Base-by-base conservation (phyloP, 1,140 invertebrate genomes). In the Mizuhopecten yessoensis region DNA sequence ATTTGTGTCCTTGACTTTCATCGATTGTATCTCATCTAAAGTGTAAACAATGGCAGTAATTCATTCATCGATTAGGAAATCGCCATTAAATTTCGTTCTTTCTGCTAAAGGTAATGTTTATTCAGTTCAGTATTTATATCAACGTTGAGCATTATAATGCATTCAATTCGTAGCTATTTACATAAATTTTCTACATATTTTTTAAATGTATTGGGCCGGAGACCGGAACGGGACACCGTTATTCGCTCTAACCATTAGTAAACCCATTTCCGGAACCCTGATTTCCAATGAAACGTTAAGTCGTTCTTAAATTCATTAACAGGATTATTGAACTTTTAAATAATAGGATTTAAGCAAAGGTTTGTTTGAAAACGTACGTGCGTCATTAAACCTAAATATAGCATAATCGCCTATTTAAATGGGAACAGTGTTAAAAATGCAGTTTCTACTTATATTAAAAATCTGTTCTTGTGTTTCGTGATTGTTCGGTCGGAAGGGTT, bases 91-190 rank as follows among this genome's bases (percentile, higher is more conserved):
- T 39, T 39, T 39, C 36, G 29, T 75, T 49, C 20, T 49, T 49
- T 75, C 57, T 17, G n/a, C n/a, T 29, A 75, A 75, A 75, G 57
- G 29, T 75, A 75, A 17, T 75, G 57, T 75, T 75, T 75, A 75
- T 75, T 75, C 57, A 75, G 29, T 75, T 75, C 57, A 75, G 29
- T n/a, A 29, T 29, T 75, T 75, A 7, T 29, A 23, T 75, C 57
- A 17, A 75, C 57, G 57, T 75, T 75, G n/a, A 75, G 11, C 57
- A 75, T 75, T 75, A 75, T 75, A 75, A 75, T 75, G 57, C 57
- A 75, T 75, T 75, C n/a, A 23, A 75, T n/a, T n/a, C 23, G 23
- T 23, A 7, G 57, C 23, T 75, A 29, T 75, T 75, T 75, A 75
- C 23, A 75, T 75, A 75, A 75, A 9, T 49, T 17, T 49, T 15